Conservation (phyloP, 2,113 vertebrate species). For the Alethe castanea region DNA sequence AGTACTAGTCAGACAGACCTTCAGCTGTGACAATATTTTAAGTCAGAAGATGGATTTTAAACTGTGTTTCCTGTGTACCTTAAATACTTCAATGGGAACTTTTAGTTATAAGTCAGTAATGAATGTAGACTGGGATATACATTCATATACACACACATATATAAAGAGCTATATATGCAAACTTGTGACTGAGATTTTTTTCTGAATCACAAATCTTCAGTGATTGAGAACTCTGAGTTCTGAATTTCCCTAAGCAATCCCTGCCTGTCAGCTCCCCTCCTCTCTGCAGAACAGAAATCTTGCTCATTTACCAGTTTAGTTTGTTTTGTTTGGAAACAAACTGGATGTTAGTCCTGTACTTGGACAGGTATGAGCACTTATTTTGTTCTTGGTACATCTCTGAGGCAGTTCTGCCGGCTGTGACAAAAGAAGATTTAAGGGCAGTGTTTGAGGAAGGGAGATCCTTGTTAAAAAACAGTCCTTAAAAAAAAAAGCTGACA, state of each 20-base stretch:
- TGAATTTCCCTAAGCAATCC: neutral
- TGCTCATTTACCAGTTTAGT: neutral
- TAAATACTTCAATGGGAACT: neutral
- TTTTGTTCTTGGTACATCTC: neutral
- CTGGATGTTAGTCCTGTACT: neutral
- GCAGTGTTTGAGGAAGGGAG: neutral
- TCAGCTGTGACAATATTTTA: neutral
- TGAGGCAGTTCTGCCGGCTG: neutral
- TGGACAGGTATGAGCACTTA: neutral
- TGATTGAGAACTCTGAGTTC: neutral
- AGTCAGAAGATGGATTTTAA: neutral
- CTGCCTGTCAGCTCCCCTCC: neutral
- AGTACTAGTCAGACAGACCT: neutral
- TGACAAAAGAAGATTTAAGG: neutral
- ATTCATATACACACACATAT: neutral
- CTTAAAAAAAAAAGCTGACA: neutral
- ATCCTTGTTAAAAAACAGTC: neutral
- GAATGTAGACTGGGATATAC: neutral
- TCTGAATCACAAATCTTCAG: neutral
- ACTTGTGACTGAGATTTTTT: neutral
- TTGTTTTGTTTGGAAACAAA: neutral
- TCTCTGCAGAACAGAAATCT: neutral
- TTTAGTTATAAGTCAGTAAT: neutral
- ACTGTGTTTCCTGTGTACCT: neutral
- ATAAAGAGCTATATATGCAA: neutral